Conservation (phyloP, 1,140 invertebrate species). For the Gryon sp. region DNA sequence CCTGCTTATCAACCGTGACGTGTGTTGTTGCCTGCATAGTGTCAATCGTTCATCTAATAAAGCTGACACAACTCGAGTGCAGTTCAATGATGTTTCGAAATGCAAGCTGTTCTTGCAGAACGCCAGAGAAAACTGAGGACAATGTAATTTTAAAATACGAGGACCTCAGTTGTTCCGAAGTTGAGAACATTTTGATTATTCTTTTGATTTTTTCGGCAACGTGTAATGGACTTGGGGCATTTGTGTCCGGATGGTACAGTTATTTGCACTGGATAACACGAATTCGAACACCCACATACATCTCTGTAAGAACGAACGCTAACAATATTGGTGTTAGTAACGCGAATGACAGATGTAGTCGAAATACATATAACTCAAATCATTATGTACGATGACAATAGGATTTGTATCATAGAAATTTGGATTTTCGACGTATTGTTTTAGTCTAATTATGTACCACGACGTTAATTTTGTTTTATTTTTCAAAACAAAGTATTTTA, state of each 20-base stretch:
- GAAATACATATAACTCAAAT: conserved; percentile 68
- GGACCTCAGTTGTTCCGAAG: conserved; percentile 79
- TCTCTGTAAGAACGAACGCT: conserved; percentile 74
- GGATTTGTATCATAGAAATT: too few species aligned
- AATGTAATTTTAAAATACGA: conserved; percentile 70
- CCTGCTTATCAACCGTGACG: conserved; percentile 73
- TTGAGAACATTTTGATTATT: conserved; percentile 75
- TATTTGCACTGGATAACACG: conserved; percentile 79
- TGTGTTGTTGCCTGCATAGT: conserved; percentile 77
- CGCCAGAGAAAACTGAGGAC: conserved; percentile 51
- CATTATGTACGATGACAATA: conserved; percentile 69
- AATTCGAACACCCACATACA: conserved; percentile 71
- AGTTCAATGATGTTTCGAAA: conserved; percentile 73
- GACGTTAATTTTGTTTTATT: too few species aligned
- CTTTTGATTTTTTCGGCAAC: conserved; percentile 77
- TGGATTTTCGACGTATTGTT: too few species aligned
- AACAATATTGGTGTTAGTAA: conserved; percentile 62
- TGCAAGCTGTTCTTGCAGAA: conserved; percentile 72
- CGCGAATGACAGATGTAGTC: conserved; percentile 52
- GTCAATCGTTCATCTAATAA: conserved; percentile 77
- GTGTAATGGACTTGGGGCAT: conserved; percentile 74
- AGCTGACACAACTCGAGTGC: conserved; percentile 75
- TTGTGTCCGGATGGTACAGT: conserved; percentile 77
- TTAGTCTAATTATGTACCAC: too few species aligned
- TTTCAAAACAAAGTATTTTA: too few species aligned